These are phyloP conservation scores for Lagenorhynchus albirostris DNA, from an alignment of 2,113 vertebrate species.

Conservation along the genomic window DNA sequence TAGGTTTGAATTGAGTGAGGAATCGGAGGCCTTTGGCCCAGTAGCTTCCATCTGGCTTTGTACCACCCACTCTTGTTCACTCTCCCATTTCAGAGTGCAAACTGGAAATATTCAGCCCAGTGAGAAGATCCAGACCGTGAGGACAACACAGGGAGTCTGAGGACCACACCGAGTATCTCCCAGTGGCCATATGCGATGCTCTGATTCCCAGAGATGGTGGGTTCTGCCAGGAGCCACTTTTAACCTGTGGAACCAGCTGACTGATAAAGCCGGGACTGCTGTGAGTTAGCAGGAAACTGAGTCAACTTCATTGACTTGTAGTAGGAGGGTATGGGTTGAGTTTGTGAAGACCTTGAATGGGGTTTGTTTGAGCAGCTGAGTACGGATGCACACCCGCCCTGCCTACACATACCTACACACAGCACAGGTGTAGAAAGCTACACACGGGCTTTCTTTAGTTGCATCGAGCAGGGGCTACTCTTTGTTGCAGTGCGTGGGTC, in stretches of 20 bases:
- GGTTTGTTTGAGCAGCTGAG: not conserved
- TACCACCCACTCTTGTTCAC: not conserved
- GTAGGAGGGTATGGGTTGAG: constrained; percentile 3
- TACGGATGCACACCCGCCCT: not conserved
- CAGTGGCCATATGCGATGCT: not conserved
- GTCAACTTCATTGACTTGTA: constrained; percentile 46
- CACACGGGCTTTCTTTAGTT: too few relatives aligned
- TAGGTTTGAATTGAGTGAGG: not conserved
- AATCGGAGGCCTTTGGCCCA: not conserved
- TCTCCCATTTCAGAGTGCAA: not conserved
- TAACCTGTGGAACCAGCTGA: constrained; percentile 24
- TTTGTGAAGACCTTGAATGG: not conserved
- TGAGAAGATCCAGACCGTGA: not conserved
- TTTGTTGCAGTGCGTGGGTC: too few relatives aligned
- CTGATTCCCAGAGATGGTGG: not conserved
- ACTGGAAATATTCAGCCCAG: not conserved
- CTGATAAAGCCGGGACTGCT: not conserved
- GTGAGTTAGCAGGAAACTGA: constrained; percentile 61
- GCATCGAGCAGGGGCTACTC: too few relatives aligned
- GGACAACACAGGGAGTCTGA: not conserved
- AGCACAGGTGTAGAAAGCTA: too few relatives aligned
- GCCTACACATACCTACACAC: not conserved
- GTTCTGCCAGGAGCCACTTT: not conserved
- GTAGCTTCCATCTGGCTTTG: not conserved
- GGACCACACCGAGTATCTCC: not conserved